Conservation (phyloP, 2,113 vertebrate species). For the Chloebia gouldiae region DNA sequence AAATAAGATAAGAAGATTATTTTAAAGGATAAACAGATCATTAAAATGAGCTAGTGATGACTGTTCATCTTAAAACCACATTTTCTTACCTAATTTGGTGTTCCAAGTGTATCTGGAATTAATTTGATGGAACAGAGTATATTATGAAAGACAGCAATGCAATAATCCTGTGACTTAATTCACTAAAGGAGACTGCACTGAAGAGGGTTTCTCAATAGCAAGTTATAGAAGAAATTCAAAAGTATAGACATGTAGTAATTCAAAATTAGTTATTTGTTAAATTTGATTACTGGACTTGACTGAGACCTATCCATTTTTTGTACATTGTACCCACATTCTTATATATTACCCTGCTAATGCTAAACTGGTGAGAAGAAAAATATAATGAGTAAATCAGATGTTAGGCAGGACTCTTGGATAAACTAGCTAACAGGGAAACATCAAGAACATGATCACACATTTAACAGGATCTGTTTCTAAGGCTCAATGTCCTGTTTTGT, state of each 20-base stretch:
- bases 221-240: neutral
- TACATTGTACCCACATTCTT: neutral
- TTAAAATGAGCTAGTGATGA: slow-evolving; percentile 2
- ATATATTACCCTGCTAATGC: neutral
- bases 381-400: neutral
- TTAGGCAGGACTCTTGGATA: neutral
- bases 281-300: neutral
- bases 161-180: neutral
- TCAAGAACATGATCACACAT: neutral
- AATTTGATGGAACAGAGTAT: neutral
- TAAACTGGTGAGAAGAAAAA: neutral
- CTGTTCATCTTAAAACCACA: neutral
- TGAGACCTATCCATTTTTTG: neutral
- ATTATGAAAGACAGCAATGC: neutral
- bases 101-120: neutral
- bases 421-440: neutral
- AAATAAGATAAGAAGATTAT: neutral
- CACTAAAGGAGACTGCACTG: neutral
- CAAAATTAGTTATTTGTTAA: neutral
- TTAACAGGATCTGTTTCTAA: neutral
- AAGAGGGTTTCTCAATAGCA: neutral
- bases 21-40: neutral
- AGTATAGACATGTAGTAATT: neutral
- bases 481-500: neutral
- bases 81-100: neutral